These are phyloP conservation scores for Tenualosa thibaudeaui DNA, from an alignment of 2,797 vertebrate genomes.

Conservation along the genomic window DNA sequence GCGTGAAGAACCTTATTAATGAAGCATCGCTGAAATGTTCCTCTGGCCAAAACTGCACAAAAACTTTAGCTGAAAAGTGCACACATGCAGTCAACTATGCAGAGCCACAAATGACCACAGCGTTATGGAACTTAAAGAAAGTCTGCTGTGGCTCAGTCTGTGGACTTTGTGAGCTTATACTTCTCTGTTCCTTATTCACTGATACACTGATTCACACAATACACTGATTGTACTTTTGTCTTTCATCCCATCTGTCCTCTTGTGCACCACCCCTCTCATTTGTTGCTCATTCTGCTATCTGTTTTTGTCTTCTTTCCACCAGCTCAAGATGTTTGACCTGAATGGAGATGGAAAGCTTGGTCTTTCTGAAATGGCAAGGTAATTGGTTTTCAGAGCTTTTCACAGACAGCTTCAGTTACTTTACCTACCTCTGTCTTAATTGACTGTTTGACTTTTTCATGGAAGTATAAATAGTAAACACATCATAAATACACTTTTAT, in stretches of 20 bases:
- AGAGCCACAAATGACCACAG: background rate
- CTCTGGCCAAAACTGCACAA: slow-evolving; percentile 64
- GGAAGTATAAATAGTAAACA: too few species aligned
- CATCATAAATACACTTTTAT: too few species aligned
- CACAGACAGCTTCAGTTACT: background rate
- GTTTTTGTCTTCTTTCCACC: slow-evolving; percentile 80
- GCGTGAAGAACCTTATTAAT: slow-evolving; percentile 12
- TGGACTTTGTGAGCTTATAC: slow-evolving; percentile 57
- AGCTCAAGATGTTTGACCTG: slow-evolving; percentile 95
- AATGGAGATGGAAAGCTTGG: slow-evolving; percentile 95
- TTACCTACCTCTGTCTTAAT: too few species aligned
- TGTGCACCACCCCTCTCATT: background rate
- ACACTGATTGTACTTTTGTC: too few species aligned
- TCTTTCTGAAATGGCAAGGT: slow-evolving; percentile 98
- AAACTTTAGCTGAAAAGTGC: background rate
- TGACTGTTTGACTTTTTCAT: background rate
- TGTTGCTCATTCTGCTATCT: slow-evolving; percentile 5
- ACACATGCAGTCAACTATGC: background rate
- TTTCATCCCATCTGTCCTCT: background rate
- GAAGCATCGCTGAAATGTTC: slow-evolving; percentile 69
- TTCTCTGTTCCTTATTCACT: slow-evolving; percentile 49
- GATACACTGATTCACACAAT: too few species aligned
- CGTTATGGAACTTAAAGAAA: background rate
- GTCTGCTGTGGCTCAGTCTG: background rate
- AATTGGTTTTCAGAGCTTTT: slow-evolving; percentile 38